Conservation (phyloP, 2,888 invertebrate genomes). For the Calliphora vomitoria region DNA sequence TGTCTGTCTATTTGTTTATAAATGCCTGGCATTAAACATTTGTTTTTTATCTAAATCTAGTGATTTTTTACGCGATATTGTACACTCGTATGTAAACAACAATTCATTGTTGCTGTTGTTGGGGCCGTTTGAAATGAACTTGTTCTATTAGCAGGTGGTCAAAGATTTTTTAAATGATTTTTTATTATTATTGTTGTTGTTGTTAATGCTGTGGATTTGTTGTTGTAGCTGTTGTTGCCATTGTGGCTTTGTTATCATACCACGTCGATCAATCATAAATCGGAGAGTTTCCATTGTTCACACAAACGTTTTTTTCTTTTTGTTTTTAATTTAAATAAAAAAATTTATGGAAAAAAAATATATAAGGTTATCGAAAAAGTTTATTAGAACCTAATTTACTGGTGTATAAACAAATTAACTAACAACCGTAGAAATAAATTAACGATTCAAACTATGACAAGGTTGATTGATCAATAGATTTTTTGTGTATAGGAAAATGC, state of each 20-base stretch:
- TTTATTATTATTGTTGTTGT: slow-evolving; percentile 18
- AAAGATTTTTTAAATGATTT: slow-evolving; percentile 25
- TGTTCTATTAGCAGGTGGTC: slow-evolving; percentile 63
- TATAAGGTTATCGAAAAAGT: slow-evolving; percentile 52
- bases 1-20: slow-evolving; percentile 24
- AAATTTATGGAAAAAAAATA: slow-evolving; percentile 3
- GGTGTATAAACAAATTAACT: slow-evolving; percentile 22
- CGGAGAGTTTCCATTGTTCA: slow-evolving; percentile 37
- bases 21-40: slow-evolving; percentile 25
- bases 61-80: slow-evolving; percentile 9
- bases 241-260: slow-evolving; percentile 51
- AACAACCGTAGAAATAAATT: background rate
- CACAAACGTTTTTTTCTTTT: slow-evolving; percentile 36
- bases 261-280: slow-evolving; percentile 65
- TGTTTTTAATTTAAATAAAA: slow-evolving; percentile 8
- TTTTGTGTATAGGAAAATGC: background rate
- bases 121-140: slow-evolving; percentile 46
- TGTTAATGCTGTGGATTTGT: background rate
- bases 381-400: slow-evolving; percentile 53
- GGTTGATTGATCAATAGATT: slow-evolving; percentile 35
- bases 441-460: slow-evolving; percentile 25
- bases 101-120: slow-evolving; percentile 5
- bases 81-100: slow-evolving; percentile 2
- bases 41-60: background rate
- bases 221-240: slow-evolving; percentile 26